Percentiles rank a stretch among this genome's conserved stretches.
Conservation (phyloP, 2,888 invertebrate genomes). For the Drosophila acutilabella region DNA sequence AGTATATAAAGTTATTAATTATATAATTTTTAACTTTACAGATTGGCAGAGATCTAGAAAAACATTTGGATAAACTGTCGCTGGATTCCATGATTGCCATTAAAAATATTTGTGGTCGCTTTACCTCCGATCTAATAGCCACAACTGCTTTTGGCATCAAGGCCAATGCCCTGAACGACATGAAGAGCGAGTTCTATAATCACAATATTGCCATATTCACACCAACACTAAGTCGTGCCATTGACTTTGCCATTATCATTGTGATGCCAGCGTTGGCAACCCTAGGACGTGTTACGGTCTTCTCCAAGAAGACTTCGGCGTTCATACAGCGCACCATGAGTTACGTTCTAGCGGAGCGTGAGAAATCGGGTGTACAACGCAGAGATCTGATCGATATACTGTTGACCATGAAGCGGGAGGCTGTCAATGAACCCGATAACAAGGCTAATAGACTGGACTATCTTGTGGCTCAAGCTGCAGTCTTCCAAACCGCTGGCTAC, state of each 20-base stretch:
- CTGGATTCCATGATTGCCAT: constrained; percentile 14
- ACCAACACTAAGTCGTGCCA: constrained; percentile 33
- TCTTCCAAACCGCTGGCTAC: constrained; percentile 83
- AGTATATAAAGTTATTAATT: not conserved
- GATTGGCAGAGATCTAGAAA: constrained; percentile 68
- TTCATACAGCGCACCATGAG: constrained; percentile 83
- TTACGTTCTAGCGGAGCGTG: constrained; percentile 82
- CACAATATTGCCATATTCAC: constrained; percentile 65
- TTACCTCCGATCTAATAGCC: constrained; percentile 84
- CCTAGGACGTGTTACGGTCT: constrained; percentile 58
- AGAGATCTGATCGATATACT: constrained; percentile 86
- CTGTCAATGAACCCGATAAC: constrained; percentile 20
- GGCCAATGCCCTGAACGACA: constrained; percentile 82
- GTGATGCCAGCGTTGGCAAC: constrained; percentile 63
- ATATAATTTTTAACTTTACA: not conserved
- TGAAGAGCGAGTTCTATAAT: constrained; percentile 81
- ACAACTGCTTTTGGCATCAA: constrained; percentile 85
- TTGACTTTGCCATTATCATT: constrained; percentile 62
- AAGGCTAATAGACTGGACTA: constrained; percentile 53
- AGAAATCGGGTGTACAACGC: constrained; percentile 72
- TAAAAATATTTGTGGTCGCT: constrained; percentile 60
- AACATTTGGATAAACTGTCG: constrained; percentile 9
- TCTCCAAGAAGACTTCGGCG: constrained; percentile 48
- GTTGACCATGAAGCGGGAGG: constrained; percentile 80
- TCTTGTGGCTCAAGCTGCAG: constrained; percentile 81